Evolutionary conservation across 2,888 invertebrate genomes (phyloP).

Genomic region (Caenorhabditis panamensis): DNA sequence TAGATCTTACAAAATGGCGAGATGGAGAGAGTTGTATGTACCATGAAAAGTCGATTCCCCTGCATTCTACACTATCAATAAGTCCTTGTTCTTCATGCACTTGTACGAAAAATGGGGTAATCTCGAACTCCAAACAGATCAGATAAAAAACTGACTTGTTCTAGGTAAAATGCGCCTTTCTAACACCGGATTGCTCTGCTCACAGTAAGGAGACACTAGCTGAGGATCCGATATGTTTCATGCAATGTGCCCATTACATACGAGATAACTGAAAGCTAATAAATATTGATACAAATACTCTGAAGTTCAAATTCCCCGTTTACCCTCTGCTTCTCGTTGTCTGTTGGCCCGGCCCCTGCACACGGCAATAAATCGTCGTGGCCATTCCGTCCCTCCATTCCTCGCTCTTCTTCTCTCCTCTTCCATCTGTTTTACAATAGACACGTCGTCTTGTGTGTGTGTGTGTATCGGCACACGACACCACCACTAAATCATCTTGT

Average conservation of each 20-base stretch:
- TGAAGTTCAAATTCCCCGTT: too few species aligned
- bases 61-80: constrained; percentile 35
- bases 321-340: not conserved
- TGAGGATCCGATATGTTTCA: constrained; percentile 53
- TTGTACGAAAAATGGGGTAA: constrained; percentile 63
- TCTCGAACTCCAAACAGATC: not conserved
- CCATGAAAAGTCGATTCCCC: constrained; percentile 13
- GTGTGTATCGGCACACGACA: constrained; percentile 36
- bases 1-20: constrained; percentile 53
- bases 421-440: constrained; percentile 59
- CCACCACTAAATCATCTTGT: constrained; percentile 66
- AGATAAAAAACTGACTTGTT: not conserved
- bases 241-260: constrained; percentile 48
- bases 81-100: constrained; percentile 61
- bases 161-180: constrained; percentile 44
- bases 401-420: not conserved
- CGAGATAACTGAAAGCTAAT: constrained; percentile 24
- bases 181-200: constrained; percentile 30
- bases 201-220: constrained; percentile 28
- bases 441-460: constrained; percentile 33
- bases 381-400: not conserved
- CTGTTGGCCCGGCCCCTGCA: not conserved
- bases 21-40: constrained; percentile 38
- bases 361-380: constrained; percentile 15
- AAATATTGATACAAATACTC: not conserved